Base-by-base conservation (phyloP, 2,888 invertebrate species). In the Caenorhabditis becei region DNA sequence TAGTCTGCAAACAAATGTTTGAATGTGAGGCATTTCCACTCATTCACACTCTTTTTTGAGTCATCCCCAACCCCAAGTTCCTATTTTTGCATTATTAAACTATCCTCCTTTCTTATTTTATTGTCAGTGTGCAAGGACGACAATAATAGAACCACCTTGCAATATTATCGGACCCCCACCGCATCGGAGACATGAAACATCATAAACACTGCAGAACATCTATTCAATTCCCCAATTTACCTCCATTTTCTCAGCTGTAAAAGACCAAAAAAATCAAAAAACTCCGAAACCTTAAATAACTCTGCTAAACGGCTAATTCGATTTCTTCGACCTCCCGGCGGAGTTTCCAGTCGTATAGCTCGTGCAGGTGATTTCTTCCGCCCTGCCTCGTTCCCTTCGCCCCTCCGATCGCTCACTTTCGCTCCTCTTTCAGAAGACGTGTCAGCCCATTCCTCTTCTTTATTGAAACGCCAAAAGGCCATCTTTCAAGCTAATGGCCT, bases 401-500 rank as follows among this genome's bases (percentile, higher is more conserved):
- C 59, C n/a, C 28, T 11, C 54, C 54, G 11, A 32, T 54, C 16
- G 5, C 32, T 32, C 54, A 54, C 54, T 54, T 54, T 54, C 54
- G 24, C 32, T 23, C 37, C 44, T 56, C 26, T 67, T 67, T 67
- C 58, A 69, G 69, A 69, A 51, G 69, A 59, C 69, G 63, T 35
- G 49, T 63, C 63, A 65, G 26, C 35, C 35, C 63, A 51, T 65
- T 65, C 24, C 41, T 59, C 53, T 47, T 51, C 49, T 61, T 61
- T 71, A 62, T 62, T 62, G 53, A 54, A 71, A 61, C 53, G 54
- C 53, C 49, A 53, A 66, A 66, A 56, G 24, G 49, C 47, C 61
- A 53, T 61, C 37, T 59, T 51, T 49, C 35, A 59, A 62, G 71
- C 62, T 63, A 72, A 72, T 72, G 72, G 72, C 63, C 72, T 72